Conservation (phyloP, 2,113 vertebrate species). For the Solenodon paradoxus region DNA sequence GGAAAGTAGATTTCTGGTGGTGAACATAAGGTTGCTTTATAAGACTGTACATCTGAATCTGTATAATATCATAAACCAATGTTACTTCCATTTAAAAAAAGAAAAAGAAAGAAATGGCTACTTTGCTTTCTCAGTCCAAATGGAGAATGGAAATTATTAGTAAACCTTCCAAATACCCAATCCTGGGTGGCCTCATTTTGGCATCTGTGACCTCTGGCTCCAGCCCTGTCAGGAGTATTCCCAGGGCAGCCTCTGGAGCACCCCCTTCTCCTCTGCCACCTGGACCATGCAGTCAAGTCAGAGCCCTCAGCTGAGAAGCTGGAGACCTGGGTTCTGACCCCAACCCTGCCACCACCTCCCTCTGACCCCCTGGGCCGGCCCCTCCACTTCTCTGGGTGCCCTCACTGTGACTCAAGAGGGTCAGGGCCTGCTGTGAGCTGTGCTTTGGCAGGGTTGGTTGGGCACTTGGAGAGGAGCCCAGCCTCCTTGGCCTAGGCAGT, state of each 20-base stretch:
- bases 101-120: background rate
- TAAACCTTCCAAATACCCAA: background rate
- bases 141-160: conserved; percentile 24
- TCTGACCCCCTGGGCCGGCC: background rate
- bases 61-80: background rate
- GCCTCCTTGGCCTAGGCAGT: background rate
- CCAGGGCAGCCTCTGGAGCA: background rate
- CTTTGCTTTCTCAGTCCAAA: conserved; percentile 16
- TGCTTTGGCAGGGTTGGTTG: background rate
- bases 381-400: background rate
- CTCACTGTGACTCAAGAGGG: background rate
- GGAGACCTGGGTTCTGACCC: background rate
- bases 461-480: background rate
- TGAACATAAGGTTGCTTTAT: background rate
- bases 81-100: background rate
- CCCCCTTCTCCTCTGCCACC: background rate
- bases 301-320: background rate
- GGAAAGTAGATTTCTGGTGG: background rate
- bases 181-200: background rate
- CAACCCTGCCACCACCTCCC: background rate
- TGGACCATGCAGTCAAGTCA: background rate
- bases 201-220: background rate
- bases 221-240: background rate
- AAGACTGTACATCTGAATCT: background rate
- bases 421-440: background rate